phyloP scores from a whole-genome alignment of 23 tunicate genomes.

The Oikopleura vanhoeffeni region DNA sequence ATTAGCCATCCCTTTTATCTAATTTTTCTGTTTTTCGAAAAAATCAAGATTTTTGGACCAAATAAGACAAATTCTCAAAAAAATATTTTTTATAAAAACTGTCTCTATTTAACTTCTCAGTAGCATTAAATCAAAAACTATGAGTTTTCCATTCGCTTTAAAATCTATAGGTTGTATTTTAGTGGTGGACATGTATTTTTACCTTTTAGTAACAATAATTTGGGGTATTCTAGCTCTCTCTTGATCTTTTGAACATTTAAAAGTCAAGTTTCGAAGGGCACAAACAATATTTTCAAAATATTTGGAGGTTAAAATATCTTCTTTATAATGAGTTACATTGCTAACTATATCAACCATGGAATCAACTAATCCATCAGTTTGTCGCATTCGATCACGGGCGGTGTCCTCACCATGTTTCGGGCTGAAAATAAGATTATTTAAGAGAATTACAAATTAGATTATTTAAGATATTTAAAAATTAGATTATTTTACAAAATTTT shows the following conservation, averaged over 20 bases:
- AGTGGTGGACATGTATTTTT: too few relatives aligned
- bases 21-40: too few relatives aligned
- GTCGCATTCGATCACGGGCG: conserved; percentile 14
- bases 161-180: too few relatives aligned
- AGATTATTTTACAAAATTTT: too few relatives aligned
- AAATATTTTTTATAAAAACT: too few relatives aligned
- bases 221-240: not conserved
- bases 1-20: too few relatives aligned
- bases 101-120: not conserved
- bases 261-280: conserved; percentile 1
- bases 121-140: not conserved
- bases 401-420: not conserved
- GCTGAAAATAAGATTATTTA: not conserved
- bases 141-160: too few relatives aligned
- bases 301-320: not conserved
- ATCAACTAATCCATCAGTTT: not conserved
- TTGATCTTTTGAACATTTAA: not conserved
- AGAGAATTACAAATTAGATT: not conserved
- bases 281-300: conserved; percentile 9
- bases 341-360: not conserved
- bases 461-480: too few relatives aligned
- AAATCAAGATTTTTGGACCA: too few relatives aligned
- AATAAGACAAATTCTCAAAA: too few relatives aligned
- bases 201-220: not conserved
- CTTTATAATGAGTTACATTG: not conserved